phyloP scores from a whole-genome alignment of 2,888 invertebrate genomes.

The Euplexia lucipara region DNA sequence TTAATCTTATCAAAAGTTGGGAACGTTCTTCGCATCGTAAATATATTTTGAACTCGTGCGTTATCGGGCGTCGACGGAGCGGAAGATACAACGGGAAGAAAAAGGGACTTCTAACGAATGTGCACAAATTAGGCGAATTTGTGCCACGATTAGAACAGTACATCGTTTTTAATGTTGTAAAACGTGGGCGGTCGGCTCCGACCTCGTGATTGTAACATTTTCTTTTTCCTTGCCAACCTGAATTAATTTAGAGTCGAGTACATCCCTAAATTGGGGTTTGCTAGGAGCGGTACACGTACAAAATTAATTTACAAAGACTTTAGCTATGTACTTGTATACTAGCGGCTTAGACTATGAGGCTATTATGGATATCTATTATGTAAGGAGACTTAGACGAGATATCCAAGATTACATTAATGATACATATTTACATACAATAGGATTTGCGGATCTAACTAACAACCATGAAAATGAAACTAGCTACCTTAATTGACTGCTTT shows the following conservation, averaged over 20 bases:
- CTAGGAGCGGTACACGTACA: constrained; percentile 75
- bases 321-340: constrained; percentile 40
- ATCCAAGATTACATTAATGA: constrained; percentile 26
- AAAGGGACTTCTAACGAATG: constrained; percentile 49
- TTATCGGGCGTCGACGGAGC: constrained; percentile 45
- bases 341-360: constrained; percentile 44
- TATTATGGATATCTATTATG: constrained; percentile 24
- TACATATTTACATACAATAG: constrained; percentile 20
- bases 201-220: constrained; percentile 68
- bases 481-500: constrained; percentile 13
- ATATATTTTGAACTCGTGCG: constrained; percentile 59
- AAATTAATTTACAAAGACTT: constrained; percentile 71
- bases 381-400: constrained; percentile 26
- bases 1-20: constrained; percentile 66
- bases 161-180: constrained; percentile 54
- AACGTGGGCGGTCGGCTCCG: constrained; percentile 66
- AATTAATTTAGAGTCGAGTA: constrained; percentile 74
- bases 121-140: constrained; percentile 56
- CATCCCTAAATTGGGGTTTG: constrained; percentile 73
- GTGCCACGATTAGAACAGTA: constrained; percentile 49
- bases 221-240: constrained; percentile 70
- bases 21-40: constrained; percentile 56
- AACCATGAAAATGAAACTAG: constrained; percentile 16
- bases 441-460: constrained; percentile 12
- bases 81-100: constrained; percentile 36